Percentiles rank a stretch among this genome's conserved stretches.
Evolutionary conservation across 2,888 invertebrate species (phyloP).

Genomic region (Drosophila macrospina): DNA sequence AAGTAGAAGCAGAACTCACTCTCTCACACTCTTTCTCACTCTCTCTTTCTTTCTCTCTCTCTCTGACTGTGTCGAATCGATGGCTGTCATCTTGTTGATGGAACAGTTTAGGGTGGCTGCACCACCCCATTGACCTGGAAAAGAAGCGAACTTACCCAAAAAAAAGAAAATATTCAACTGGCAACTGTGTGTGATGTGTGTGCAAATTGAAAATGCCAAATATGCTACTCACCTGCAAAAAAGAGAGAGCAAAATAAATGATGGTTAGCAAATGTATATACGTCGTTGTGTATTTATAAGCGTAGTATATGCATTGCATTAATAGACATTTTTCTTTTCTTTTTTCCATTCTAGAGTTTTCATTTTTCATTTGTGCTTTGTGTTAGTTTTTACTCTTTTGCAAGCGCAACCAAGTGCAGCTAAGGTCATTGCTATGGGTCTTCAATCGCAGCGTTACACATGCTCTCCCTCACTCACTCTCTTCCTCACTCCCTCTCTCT

Average conservation of each 20-base stretch:
- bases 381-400: constrained; percentile 18
- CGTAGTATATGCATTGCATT: constrained; percentile 32
- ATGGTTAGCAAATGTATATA: constrained; percentile 25
- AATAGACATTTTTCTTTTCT: constrained; percentile 30
- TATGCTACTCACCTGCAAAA: constrained; percentile 71
- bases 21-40: background rate
- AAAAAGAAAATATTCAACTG: constrained; percentile 7
- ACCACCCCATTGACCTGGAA: background rate
- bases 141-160: constrained; percentile 14
- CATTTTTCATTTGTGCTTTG: constrained; percentile 9
- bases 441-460: constrained; percentile 34
- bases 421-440: constrained; percentile 70
- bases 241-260: constrained; percentile 39
- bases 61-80: background rate
- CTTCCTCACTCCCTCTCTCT: background rate
- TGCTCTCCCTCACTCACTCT: constrained; percentile 3
- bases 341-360: constrained; percentile 1
- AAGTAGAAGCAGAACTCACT: background rate
- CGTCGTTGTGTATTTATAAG: background rate
- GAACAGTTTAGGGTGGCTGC: constrained; percentile 5
- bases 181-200: constrained; percentile 8
- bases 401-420: constrained; percentile 39
- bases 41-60: background rate
- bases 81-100: constrained; percentile 34
- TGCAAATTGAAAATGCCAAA: constrained; percentile 50